A percentile compares a stretch with the other conserved stretches of the same genome.
Conservation (phyloP, 2,797 vertebrate species). For the Perodicticus potto region DNA sequence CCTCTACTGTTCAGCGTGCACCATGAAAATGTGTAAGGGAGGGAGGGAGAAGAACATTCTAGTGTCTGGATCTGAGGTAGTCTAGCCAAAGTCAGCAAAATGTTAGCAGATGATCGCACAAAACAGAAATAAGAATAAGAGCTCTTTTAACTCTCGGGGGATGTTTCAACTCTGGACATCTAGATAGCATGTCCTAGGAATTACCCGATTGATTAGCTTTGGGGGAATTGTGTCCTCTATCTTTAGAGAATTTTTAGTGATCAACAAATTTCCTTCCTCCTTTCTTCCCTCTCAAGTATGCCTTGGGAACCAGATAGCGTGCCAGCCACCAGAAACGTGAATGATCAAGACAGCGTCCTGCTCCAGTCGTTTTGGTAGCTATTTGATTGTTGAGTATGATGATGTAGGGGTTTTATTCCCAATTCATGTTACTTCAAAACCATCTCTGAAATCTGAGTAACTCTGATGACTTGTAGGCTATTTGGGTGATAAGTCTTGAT, state of each 20-base stretch:
- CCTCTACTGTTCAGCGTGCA: background rate
- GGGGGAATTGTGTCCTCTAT: background rate
- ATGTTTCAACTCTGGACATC: background rate
- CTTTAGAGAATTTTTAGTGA: background rate
- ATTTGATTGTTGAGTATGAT: background rate
- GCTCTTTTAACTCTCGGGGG: background rate
- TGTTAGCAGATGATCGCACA: background rate
- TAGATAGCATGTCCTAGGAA: background rate
- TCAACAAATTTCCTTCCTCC: background rate
- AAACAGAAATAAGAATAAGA: background rate
- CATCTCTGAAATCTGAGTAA: background rate
- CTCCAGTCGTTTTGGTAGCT: background rate
- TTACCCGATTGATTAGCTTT: background rate
- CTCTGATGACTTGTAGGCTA: background rate
- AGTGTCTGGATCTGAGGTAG: background rate
- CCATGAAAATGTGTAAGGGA: accelerated
- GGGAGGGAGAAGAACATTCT: background rate
- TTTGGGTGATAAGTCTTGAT: background rate
- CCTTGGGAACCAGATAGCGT: background rate
- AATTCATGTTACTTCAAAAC: background rate
- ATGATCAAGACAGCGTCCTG: background rate
- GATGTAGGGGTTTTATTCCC: background rate
- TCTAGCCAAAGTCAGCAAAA: background rate
- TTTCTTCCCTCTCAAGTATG: background rate
- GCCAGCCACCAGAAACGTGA: background rate